Evolutionary conservation across 1,140 invertebrate genomes (phyloP).

Genomic region (Galleria mellonella): DNA sequence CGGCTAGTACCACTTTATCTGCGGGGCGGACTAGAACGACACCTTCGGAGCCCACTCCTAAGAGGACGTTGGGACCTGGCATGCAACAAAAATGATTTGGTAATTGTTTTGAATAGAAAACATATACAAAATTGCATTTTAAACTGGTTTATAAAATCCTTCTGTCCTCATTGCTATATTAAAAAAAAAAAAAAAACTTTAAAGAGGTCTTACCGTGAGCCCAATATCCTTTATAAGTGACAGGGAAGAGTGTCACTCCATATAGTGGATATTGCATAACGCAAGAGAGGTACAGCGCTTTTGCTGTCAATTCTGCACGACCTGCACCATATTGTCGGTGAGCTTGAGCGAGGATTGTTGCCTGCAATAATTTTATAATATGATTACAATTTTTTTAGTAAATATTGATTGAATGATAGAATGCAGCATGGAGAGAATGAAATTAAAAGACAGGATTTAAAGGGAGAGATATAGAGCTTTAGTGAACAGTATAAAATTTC

Average conservation of each 20-base stretch:
- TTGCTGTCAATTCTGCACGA: constrained; percentile 92
- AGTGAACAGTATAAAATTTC: too few relatives aligned
- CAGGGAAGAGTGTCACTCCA: constrained; percentile 94
- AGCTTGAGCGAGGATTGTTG: constrained; percentile 89
- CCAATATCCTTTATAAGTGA: constrained; percentile 94
- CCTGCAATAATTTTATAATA: constrained; percentile 58
- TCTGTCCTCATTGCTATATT: too few relatives aligned
- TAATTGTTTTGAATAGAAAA: not conserved
- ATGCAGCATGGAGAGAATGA: too few relatives aligned
- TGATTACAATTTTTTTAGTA: not conserved
- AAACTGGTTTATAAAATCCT: too few relatives aligned
- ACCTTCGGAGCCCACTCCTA: constrained; percentile 94
- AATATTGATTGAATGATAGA: not conserved
- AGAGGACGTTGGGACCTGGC: constrained; percentile 74
- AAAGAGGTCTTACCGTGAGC: constrained; percentile 80
- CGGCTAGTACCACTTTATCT: constrained; percentile 92
- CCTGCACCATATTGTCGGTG: constrained; percentile 93
- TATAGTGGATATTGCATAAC: constrained; percentile 98
- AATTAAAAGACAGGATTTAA: too few relatives aligned
- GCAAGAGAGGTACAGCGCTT: constrained; percentile 95
- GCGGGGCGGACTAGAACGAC: constrained; percentile 91
- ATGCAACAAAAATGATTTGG: constrained; percentile 2
- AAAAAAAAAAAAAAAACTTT: not conserved
- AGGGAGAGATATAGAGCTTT: too few relatives aligned
- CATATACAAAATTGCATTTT: too few relatives aligned